phyloP scores from a whole-genome alignment of 2,888 invertebrate species.

The Melanophora roralis region DNA sequence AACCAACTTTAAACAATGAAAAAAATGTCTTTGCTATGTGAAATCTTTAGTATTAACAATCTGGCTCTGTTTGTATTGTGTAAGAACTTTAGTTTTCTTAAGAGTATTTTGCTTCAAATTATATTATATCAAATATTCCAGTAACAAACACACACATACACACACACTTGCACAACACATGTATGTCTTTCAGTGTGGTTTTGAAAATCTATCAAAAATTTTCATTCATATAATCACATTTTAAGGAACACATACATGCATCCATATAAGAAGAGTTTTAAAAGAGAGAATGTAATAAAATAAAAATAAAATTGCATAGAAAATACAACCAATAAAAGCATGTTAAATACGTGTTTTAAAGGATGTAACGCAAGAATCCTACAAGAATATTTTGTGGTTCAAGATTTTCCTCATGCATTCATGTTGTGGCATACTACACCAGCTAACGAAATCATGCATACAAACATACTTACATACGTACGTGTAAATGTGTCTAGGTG shows the following conservation, averaged over 20 bases:
- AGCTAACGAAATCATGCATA: constrained; percentile 5
- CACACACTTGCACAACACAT: constrained; percentile 3
- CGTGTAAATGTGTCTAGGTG: neutral
- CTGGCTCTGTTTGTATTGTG: neutral
- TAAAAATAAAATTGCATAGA: constrained; percentile 32
- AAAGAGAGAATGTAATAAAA: neutral
- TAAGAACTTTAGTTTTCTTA: neutral
- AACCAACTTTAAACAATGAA: neutral
- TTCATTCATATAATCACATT: constrained; percentile 56
- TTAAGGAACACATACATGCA: neutral
- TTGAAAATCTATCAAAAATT: constrained; percentile 53
- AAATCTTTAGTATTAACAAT: neutral
- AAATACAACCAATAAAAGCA: constrained; percentile 43
- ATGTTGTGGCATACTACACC: constrained; percentile 46
- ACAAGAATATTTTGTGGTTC: constrained; percentile 55
- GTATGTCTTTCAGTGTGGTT: constrained; percentile 39
- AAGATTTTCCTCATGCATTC: constrained; percentile 49
- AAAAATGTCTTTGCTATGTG: neutral
- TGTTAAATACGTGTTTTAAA: constrained; percentile 56
- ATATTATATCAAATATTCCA: constrained; percentile 20
- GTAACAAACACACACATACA: constrained; percentile 2
- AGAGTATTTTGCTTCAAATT: neutral
- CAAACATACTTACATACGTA: neutral
- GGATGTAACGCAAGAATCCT: constrained; percentile 50
- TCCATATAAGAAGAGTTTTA: neutral